These are phyloP conservation scores for Heterodera carotae DNA, from an alignment of 1,140 invertebrate genomes.

Conservation along the genomic window DNA sequence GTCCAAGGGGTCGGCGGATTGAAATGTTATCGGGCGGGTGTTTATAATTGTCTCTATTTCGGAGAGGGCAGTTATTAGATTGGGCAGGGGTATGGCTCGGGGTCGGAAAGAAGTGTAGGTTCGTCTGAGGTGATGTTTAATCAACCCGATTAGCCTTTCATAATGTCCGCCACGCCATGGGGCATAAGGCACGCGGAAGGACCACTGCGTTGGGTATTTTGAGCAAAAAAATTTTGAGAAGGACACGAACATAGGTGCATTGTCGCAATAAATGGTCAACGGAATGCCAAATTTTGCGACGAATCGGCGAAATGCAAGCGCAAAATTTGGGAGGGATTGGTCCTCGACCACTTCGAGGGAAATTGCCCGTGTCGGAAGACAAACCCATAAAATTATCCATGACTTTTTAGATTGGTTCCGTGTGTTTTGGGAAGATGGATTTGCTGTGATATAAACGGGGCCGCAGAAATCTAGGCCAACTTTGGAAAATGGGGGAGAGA, in stretches of 20 bases:
- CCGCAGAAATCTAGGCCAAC: too few relatives aligned
- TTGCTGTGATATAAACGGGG: too few relatives aligned
- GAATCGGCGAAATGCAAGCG: neutral
- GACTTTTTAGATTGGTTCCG: too few relatives aligned
- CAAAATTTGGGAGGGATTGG: neutral
- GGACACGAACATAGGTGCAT: neutral
- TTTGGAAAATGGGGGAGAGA: too few relatives aligned
- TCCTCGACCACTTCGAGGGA: neutral
- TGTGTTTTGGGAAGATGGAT: too few relatives aligned
- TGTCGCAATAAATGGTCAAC: neutral
- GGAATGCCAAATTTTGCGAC: neutral
- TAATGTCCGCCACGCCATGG: constrained; percentile 1
- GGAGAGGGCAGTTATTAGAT: neutral
- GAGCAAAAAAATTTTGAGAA: neutral
- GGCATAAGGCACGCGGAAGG: neutral
- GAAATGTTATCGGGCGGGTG: neutral
- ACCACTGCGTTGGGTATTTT: neutral
- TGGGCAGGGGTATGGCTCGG: neutral
- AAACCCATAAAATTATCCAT: constrained; percentile 9
- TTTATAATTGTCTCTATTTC: neutral
- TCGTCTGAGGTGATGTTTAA: neutral
- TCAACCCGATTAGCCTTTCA: neutral
- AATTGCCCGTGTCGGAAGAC: neutral
- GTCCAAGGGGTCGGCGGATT: neutral
- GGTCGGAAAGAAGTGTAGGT: neutral